Evolutionary conservation across 2,113 vertebrate genomes (phyloP), one percentile per base, ranked within the genome.

Genomic region (Mustela lutreola): DNA sequence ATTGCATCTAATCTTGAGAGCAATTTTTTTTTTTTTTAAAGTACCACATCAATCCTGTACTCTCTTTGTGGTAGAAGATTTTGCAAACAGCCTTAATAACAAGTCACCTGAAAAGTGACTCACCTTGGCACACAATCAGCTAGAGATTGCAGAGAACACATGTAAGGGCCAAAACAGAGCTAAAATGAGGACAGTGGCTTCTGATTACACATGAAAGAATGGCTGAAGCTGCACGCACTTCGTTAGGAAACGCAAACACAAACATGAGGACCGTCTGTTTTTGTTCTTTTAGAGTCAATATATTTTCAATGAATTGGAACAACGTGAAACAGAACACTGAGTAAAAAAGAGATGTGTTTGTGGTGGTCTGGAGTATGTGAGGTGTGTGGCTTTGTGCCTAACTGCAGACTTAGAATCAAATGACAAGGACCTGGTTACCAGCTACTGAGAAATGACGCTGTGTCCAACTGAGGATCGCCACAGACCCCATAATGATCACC

Each of bases 171-270:
- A 90, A 98, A 97, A 98, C 97, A 98, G 98, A 98, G 92, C 97
- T 98, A 98, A 97, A 98, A 93, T 94, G 97, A 98, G 89, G 97
- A 97, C 94, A 98, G 94, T 84, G 86, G 81, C 93, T 98, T 98
- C 97, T 97, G 88, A 98, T 98, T 95, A 89, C 93, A 86, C 73
- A 63, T 75, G 88, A 95, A 88, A 78, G 91, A 95, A 92, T 87
- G 58, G 73, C 75, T 92, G 63, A 97, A 71, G 83, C 93, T 98
- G 91, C 76, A 97, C 45, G 92, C 85, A 97, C 65, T 97, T 73
- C 48, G 87, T 95, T 87, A 96, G 80, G 89, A 85, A 98, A 97
- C 89, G 83, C 91, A 96, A 98, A 98, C 94, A 92, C 82, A 98
- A 98, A 98, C 62, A 97, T 50, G 1, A 3, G 36, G 53, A 97